Percentiles rank a stretch among this genome's conserved stretches.
phyloP scores from a whole-genome alignment of 2,888 invertebrate genomes.

The Rhogogaster chlorosoma region DNA sequence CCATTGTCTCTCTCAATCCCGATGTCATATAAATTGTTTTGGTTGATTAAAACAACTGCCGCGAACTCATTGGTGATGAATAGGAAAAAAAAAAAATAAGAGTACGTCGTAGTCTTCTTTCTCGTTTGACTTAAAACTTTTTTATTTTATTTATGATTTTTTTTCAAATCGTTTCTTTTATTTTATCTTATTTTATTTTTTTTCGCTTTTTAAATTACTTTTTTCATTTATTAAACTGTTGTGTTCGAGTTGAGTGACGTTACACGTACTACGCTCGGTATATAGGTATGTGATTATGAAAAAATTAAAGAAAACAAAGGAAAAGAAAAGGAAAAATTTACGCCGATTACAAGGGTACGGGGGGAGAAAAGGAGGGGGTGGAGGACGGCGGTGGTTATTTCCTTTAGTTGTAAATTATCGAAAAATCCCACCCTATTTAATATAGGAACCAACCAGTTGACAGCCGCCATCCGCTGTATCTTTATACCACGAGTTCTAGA shows the following conservation, averaged over 20 bases:
- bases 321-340: not conserved
- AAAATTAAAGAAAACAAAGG: not conserved
- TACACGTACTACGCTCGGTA: too few relatives aligned
- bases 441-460: slow-evolving; percentile 70
- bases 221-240: not conserved
- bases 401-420: slow-evolving; percentile 23
- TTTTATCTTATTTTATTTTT: not conserved
- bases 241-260: not conserved
- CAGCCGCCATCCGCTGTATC: slow-evolving; percentile 70
- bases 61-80: slow-evolving; percentile 68
- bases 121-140: not conserved
- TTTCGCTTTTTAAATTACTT: too few relatives aligned
- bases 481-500: not conserved
- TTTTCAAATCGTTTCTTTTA: not conserved
- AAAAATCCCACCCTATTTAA: slow-evolving; percentile 54
- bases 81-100: slow-evolving; percentile 28
- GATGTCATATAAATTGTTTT: slow-evolving; percentile 83
- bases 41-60: slow-evolving; percentile 56
- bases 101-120: not conserved
- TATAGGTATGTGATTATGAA: too few relatives aligned
- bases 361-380: not conserved
- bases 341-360: not conserved
- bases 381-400: not conserved
- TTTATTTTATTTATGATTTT: not conserved
- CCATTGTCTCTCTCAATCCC: slow-evolving; percentile 88